These are phyloP conservation scores for Drosophila repleta DNA, from an alignment of 1,140 invertebrate genomes.

Conservation along the genomic window DNA sequence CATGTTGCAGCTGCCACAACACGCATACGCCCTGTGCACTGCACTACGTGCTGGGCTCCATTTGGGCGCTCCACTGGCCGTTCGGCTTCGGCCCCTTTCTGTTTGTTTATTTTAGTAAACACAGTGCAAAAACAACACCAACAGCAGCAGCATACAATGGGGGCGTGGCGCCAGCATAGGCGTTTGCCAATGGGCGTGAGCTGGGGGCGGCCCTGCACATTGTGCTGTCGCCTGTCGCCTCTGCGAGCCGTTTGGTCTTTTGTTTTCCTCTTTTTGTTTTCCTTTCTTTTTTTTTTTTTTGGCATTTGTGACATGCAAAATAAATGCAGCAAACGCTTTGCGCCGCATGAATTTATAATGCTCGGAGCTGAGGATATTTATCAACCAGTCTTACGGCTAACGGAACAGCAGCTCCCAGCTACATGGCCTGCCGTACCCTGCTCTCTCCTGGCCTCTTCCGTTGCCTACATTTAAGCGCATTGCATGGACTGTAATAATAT, in stretches of 20 bases:
- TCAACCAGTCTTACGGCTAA: slow-evolving; percentile 15
- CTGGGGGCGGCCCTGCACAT: slow-evolving; percentile 29
- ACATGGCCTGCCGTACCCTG: background rate
- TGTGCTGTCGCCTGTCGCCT: slow-evolving; percentile 15
- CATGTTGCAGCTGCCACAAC: slow-evolving; percentile 18
- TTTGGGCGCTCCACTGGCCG: slow-evolving; percentile 36
- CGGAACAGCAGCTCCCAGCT: background rate
- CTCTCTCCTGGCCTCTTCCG: no score
- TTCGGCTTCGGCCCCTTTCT: slow-evolving; percentile 9
- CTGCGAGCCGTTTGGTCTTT: slow-evolving; percentile 1
- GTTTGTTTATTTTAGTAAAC: slow-evolving; percentile 59
- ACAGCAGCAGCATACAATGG: slow-evolving; percentile 1
- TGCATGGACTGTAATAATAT: slow-evolving; percentile 46
- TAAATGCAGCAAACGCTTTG: slow-evolving; percentile 52
- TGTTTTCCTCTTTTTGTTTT: slow-evolving; percentile 36
- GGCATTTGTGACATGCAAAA: slow-evolving; percentile 55
- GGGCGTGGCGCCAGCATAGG: slow-evolving; percentile 25
- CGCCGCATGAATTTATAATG: slow-evolving; percentile 55
- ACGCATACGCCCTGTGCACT: slow-evolving; percentile 42
- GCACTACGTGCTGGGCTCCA: slow-evolving; percentile 27
- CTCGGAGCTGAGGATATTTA: slow-evolving; percentile 46
- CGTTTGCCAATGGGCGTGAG: slow-evolving; percentile 11
- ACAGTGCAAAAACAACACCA: slow-evolving; percentile 29
- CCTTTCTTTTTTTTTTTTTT: background rate
- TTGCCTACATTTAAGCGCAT: slow-evolving; percentile 54